Evolutionary conservation across 2,113 vertebrate species (phyloP), one percentile per base, ranked within the genome.

Genomic region (Mionectes macconnelli): DNA sequence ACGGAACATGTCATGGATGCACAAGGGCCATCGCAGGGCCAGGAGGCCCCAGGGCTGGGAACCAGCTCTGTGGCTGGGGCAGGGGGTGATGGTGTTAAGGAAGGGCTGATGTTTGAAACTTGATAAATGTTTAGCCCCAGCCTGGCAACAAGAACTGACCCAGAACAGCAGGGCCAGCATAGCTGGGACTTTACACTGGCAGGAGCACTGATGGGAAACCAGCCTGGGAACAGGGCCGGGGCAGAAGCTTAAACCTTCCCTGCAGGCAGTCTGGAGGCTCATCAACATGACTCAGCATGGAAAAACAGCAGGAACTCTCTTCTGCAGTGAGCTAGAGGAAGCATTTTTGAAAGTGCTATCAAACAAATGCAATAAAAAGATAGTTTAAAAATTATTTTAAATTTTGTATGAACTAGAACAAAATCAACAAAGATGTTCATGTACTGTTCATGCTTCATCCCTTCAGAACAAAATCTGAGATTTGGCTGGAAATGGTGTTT

Each of bases 1-100:
- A 1, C 37, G 0, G 64, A 10, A 6, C 0, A 0, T 1, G 49
- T 53, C 17, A 0, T 2, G 24, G 27, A 0, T 31, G 60, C 39
- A 10, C 73, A 7, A 0, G 69, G 55, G 79, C 83, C 33, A 37
- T 27, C 23, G 9, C 21, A 45, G 5, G 39, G 86, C 14, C 66
- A 10, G 80, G 37, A 33, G 33, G 52, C 16, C 55, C 9, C 16
- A 3, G 47, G 44, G 20, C 72, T 50, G 75, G 33, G 44, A 55
- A 8, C 4, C 42, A 9, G 50, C 47, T 31, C 4, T 8, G 59
- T 10, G 24, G 30, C 50, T 13, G 62, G 30, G n/a, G 35, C 30
- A 10, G 25, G 17, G 35, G 25, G 13, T 1, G 18, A 1, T 31
- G 24, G 3, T 45, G 7, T 7, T 7, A 28, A 11, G 23, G 20